Conservation (phyloP, 2,797 vertebrate genomes). For the Pempheris klunzingeri region DNA sequence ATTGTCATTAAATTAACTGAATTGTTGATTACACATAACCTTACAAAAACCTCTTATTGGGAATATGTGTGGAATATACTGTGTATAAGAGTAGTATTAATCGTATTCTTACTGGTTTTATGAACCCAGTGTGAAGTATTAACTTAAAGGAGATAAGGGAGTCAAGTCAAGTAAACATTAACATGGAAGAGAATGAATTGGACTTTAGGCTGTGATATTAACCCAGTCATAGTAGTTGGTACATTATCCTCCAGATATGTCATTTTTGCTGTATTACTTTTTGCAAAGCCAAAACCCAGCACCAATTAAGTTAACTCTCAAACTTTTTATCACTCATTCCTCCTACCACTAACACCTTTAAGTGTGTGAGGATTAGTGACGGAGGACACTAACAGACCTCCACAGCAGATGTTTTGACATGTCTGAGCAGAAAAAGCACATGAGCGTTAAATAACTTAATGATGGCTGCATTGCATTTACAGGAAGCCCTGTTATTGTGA, state of each 20-base stretch:
- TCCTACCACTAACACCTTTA: neutral
- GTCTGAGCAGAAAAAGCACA: neutral
- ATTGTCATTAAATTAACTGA: neutral
- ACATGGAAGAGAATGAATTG: neutral
- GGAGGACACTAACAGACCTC: neutral
- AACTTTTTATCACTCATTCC: neutral
- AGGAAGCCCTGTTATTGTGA: neutral
- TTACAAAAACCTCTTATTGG: neutral
- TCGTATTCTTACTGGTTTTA: neutral
- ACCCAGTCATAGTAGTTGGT: neutral
- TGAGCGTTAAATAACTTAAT: neutral
- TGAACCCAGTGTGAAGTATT: neutral
- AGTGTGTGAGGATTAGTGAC: neutral
- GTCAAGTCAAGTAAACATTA: neutral
- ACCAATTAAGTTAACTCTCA: neutral
- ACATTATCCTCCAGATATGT: neutral
- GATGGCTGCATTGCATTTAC: neutral
- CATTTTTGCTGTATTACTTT: neutral
- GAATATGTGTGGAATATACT: neutral
- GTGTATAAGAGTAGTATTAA: neutral
- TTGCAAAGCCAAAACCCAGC: neutral
- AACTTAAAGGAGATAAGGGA: conserved; percentile 6
- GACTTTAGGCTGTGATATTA: neutral
- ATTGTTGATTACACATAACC: neutral
- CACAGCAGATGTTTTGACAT: neutral